A percentile compares a stretch with the other conserved stretches of the same genome.
These are phyloP conservation scores for Selene dorsalis DNA, from an alignment of 2,797 vertebrate species.

Conservation along the genomic window DNA sequence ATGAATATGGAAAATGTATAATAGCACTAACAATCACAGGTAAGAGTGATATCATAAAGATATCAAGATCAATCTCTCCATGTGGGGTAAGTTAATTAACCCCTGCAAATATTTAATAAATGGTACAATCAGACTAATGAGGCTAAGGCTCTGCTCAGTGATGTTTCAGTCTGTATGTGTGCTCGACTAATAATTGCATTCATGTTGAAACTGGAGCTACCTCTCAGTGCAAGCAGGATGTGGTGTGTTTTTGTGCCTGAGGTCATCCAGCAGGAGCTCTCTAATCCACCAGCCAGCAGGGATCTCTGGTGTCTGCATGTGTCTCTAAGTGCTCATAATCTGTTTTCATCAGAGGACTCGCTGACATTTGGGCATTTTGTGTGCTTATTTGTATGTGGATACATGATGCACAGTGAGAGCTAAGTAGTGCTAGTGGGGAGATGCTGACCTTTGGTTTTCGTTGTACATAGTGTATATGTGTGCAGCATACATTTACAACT, in stretches of 20 bases:
- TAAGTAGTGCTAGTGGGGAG: neutral
- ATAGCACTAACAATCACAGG: too few species aligned
- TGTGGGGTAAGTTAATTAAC: conserved; percentile 18
- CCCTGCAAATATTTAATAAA: conserved; percentile 18
- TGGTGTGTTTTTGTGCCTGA: conserved; percentile 56
- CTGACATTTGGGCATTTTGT: conserved; percentile 58
- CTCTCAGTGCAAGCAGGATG: conserved; percentile 53
- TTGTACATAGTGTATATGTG: neutral
- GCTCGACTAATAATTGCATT: conserved; percentile 62
- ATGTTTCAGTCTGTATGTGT: conserved; percentile 25
- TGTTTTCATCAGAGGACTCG: conserved; percentile 46
- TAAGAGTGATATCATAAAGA: too few species aligned
- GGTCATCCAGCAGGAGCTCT: conserved; percentile 67
- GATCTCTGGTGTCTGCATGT: conserved; percentile 59
- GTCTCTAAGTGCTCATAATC: conserved; percentile 64
- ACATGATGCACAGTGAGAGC: conserved; percentile 5
- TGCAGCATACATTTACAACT: neutral
- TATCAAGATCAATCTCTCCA: neutral
- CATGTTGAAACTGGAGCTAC: conserved; percentile 52
- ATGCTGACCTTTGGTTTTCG: conserved; percentile 9
- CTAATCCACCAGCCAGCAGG: conserved; percentile 64
- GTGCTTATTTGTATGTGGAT: conserved; percentile 16
- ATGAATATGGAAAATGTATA: too few species aligned
- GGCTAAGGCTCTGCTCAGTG: conserved; percentile 26
- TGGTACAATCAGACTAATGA: conserved; percentile 13